Evolutionary conservation across 1,140 invertebrate genomes (phyloP).

Genomic region (Magallana angulata): DNA sequence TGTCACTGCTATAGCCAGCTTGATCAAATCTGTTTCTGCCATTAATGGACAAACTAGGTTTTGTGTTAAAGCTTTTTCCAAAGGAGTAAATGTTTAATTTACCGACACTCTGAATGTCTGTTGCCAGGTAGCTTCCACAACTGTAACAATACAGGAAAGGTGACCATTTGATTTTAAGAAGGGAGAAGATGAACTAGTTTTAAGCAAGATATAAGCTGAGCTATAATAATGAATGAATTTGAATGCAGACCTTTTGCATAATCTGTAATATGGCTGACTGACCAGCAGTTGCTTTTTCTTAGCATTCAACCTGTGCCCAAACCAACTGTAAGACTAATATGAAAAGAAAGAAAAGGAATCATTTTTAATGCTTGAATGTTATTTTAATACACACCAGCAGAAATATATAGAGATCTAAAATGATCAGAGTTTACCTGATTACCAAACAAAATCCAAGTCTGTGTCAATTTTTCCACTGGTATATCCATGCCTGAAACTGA

Average conservation of each 20-base stretch:
- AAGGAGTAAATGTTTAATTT: constrained; percentile 34
- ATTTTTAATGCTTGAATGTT: no score
- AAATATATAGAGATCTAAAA: no score
- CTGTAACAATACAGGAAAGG: not conserved
- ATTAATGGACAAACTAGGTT: constrained; percentile 19
- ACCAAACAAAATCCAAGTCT: constrained; percentile 17
- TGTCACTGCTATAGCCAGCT: constrained; percentile 34
- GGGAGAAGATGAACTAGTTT: not conserved
- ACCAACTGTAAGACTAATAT: constrained; percentile 47
- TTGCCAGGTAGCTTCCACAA: not conserved
- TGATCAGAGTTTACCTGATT: not conserved
- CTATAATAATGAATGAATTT: not conserved
- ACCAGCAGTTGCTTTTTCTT: constrained; percentile 29
- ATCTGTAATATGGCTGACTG: constrained; percentile 39
- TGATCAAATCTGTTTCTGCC: constrained; percentile 38
- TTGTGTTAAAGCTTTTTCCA: not conserved
- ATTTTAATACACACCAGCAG: no score
- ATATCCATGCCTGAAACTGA: constrained; percentile 6
- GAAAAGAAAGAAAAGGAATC: not conserved
- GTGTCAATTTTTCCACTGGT: not conserved
- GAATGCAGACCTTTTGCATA: constrained; percentile 25
- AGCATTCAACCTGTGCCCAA: constrained; percentile 18
- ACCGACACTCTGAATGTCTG: constrained; percentile 47
- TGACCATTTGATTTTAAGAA: not conserved
- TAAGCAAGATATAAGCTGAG: not conserved